Conservation (phyloP, 2,888 invertebrate genomes). For the Ganaspis brasiliensis region DNA sequence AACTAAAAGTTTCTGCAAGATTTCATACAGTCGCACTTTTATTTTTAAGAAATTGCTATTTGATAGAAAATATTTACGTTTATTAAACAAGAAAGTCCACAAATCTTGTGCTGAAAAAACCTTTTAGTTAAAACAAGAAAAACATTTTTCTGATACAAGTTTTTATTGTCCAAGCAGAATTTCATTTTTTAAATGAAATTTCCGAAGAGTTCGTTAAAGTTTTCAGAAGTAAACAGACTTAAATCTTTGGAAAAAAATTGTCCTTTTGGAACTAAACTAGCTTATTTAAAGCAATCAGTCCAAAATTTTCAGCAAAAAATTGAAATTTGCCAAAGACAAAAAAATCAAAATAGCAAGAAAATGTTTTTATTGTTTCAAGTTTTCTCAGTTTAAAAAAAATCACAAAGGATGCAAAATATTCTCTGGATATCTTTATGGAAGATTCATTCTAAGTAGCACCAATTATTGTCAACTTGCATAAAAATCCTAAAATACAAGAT, state of each 20-base stretch:
- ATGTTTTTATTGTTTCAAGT: no score
- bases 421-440: slow-evolving; percentile 13
- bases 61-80: slow-evolving; percentile 16
- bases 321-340: not conserved
- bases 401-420: slow-evolving; percentile 1
- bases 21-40: slow-evolving; percentile 10
- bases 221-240: no score
- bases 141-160: not conserved
- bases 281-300: no score
- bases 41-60: not conserved
- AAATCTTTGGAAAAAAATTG: no score
- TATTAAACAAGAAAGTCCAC: slow-evolving; percentile 16
- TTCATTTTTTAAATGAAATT: no score
- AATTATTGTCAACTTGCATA: slow-evolving; percentile 28
- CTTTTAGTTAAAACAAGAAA: not conserved
- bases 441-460: slow-evolving; percentile 22
- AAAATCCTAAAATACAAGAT: slow-evolving; percentile 1
- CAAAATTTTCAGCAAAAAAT: no score
- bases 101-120: not conserved
- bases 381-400: no score
- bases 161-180: no score
- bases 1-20: slow-evolving; percentile 10
- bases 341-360: no score
- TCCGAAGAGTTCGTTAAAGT: no score
- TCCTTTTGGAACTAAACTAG: no score